phyloP scores from a whole-genome alignment of 1,140 invertebrate species.

The Zophobas atratus region DNA sequence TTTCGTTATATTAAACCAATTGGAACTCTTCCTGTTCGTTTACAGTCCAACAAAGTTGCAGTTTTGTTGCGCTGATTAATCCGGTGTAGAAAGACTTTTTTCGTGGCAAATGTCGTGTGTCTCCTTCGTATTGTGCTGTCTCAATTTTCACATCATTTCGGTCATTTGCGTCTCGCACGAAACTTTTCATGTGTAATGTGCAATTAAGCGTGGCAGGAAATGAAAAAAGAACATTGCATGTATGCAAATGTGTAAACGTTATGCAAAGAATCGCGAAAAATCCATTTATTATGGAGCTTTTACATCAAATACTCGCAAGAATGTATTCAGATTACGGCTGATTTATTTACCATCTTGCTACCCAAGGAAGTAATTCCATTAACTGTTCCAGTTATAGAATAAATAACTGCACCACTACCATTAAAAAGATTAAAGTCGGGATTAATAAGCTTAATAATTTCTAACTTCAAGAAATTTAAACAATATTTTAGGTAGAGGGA shows the following conservation, averaged over 20 bases:
- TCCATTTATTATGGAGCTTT: slow-evolving; percentile 22
- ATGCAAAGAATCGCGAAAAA: neutral
- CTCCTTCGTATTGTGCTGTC: neutral
- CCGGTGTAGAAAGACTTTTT: no score
- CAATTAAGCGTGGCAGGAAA: slow-evolving; percentile 1
- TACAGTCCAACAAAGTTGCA: no score
- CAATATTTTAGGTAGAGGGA: slow-evolving; percentile 10
- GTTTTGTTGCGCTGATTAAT: no score
- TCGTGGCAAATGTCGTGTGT: no score
- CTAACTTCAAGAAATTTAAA: slow-evolving; percentile 17
- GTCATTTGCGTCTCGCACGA: neutral
- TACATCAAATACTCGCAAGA: slow-evolving; percentile 8
- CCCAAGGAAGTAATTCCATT: slow-evolving; percentile 39
- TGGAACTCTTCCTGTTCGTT: no score
- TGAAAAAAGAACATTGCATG: slow-evolving; percentile 15
- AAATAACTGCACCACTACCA: slow-evolving; percentile 31
- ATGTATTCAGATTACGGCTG: slow-evolving; percentile 27
- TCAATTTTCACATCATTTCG: neutral
- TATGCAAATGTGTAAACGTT: slow-evolving; percentile 14
- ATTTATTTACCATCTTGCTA: slow-evolving; percentile 39
- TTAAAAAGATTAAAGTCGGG: slow-evolving; percentile 31
- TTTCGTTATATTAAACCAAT: no score
- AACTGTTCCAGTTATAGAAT: slow-evolving; percentile 29
- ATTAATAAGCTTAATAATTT: slow-evolving; percentile 15
- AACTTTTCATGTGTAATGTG: slow-evolving; percentile 7